phyloP scores from a whole-genome alignment of 2,113 vertebrate genomes.

The Chinchilla lanigera region DNA sequence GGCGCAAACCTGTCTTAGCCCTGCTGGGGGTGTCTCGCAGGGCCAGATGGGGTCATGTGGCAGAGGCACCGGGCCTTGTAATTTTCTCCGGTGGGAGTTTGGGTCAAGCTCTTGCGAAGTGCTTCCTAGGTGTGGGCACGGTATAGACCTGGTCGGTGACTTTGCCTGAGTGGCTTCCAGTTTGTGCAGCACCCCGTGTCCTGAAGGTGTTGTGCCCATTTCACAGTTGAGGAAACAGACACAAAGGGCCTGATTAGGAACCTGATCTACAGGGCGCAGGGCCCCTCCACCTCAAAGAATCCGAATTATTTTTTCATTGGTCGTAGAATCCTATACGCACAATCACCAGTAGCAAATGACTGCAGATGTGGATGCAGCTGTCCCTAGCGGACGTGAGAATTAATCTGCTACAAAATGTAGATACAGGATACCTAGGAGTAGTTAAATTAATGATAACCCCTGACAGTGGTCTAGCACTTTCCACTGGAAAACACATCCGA shows the following conservation, averaged over 20 bases:
- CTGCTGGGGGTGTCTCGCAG: background rate
- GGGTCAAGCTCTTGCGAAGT: background rate
- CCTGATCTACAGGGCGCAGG: background rate
- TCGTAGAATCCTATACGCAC: too few species aligned
- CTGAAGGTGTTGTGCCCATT: background rate
- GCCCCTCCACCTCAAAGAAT: background rate
- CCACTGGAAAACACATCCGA: rapidly evolving
- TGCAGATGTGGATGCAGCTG: rapidly evolving
- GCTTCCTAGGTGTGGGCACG: rapidly evolving
- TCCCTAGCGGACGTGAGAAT: background rate
- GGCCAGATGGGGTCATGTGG: background rate
- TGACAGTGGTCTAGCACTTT: background rate
- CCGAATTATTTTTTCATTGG: background rate
- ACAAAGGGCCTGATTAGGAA: too few species aligned
- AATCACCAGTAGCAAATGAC: background rate
- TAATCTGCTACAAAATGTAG: background rate
- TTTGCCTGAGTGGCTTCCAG: background rate
- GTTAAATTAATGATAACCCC: rapidly evolving
- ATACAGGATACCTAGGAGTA: background rate
- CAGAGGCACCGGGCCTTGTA: background rate
- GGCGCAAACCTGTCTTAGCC: background rate
- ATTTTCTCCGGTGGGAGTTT: background rate
- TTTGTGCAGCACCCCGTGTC: rapidly evolving
- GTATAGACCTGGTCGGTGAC: background rate
- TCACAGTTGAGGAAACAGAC: background rate